Conservation (phyloP, 2,797 vertebrate genomes). For the Mycteria americana region DNA sequence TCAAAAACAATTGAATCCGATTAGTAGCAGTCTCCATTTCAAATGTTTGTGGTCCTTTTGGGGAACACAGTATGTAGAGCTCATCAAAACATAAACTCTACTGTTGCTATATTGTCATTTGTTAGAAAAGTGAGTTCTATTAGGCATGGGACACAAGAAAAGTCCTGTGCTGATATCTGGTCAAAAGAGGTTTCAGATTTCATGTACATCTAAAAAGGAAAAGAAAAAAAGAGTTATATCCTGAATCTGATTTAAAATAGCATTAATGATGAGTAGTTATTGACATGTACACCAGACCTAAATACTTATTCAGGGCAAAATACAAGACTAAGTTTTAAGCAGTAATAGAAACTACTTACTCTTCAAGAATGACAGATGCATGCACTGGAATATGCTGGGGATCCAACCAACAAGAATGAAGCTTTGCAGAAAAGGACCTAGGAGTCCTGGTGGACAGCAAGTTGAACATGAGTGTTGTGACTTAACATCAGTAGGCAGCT, state of each 20-base stretch:
- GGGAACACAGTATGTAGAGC: accelerated
- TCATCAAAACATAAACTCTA: neutral
- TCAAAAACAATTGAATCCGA: neutral
- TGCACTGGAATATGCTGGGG: neutral
- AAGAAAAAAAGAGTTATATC: neutral
- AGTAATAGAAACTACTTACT: neutral
- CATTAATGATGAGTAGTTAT: neutral
- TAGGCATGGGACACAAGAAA: neutral
- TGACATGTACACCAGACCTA: accelerated
- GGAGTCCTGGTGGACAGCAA: neutral
- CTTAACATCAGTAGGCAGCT: neutral
- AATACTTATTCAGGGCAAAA: neutral
- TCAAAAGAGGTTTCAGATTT: neutral
- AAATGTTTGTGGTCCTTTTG: neutral
- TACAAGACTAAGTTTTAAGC: neutral
- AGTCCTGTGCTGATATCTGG: neutral
- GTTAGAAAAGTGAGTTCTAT: neutral
- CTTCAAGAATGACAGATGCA: neutral
- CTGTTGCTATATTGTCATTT: neutral
- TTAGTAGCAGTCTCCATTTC: neutral
- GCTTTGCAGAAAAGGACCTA: neutral
- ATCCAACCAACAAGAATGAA: neutral
- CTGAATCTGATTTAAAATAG: neutral
- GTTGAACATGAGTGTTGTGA: neutral
- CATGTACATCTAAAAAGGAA: too few species aligned